Evolutionary conservation across 2,888 invertebrate species (phyloP), one percentile per base, ranked within the genome.

Genomic region (Orchesellides sinensis): DNA sequence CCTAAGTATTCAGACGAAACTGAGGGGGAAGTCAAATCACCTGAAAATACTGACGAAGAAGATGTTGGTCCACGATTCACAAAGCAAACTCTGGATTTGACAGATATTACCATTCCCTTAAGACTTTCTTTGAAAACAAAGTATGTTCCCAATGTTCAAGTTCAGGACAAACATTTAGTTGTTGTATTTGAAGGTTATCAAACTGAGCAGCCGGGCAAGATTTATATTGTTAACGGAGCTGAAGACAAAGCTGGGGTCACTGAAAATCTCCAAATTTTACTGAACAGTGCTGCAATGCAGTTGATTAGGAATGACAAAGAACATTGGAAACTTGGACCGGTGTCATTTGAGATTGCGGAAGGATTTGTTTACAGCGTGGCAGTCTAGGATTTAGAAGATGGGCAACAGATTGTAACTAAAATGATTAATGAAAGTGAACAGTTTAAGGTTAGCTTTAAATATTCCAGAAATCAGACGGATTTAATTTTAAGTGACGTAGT

Each of bases 41-140:
- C n/a, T n/a, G n/a, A n/a, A n/a, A n/a, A n/a, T 8, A 25, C 10
- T 27, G 12, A 17, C 5, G 12, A 1, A n/a, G 1, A 49, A 19
- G n/a, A 17, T n/a, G 6, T 49, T n/a, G 25, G 25, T 12, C 8
- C 19, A 32, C n/a, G n/a, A n/a, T n/a, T 10, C 0, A 14, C 32
- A 5, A 74, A 74, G 52, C 74, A 74, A 27, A 74, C 65, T 0
- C 23, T 74, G 2, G 74, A 74, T 65, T 40, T 74, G 14, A 74
- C 65, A 17, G 74, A 74, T 65, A 17, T 74, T 17, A 23, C 65
- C 12, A 54, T 74, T 23, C 52, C 63, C 4, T 52, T 74, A n/a
- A 17, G 74, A 23, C 3, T 21, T 1, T 1, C 21, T 5, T 49
- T 65, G 1, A 54, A 54, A 59, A 65, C 49, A 49, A 74, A 74